These are phyloP conservation scores for Phyllostomus hastatus DNA, from an alignment of 2,113 vertebrate genomes.

Conservation along the genomic window DNA sequence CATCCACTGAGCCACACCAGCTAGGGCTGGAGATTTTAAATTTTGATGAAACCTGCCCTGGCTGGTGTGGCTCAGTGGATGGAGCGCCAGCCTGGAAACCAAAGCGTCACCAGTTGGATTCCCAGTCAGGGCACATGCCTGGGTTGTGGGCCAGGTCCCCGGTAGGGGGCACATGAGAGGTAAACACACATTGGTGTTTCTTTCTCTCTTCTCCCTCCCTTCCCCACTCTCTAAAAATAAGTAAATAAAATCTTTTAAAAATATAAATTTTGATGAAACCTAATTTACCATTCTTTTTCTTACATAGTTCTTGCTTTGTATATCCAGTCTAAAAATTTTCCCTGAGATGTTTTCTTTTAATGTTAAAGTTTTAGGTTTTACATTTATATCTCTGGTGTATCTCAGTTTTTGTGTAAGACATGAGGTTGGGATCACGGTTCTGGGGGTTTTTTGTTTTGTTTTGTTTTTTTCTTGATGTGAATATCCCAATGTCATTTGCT, in stretches of 20 bases:
- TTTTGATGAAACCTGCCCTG: neutral
- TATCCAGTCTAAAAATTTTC: neutral
- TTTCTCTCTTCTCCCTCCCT: too few species aligned
- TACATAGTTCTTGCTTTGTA: neutral
- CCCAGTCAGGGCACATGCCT: too few species aligned
- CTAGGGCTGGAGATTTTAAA: too few species aligned
- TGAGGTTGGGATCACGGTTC: neutral
- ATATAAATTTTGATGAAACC: neutral
- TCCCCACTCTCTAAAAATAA: too few species aligned
- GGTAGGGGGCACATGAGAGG: too few species aligned
- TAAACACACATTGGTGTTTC: too few species aligned
- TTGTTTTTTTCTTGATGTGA: neutral
- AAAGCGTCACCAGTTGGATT: too few species aligned
- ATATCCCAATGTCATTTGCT: neutral
- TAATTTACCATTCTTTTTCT: neutral
- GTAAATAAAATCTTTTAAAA: too few species aligned
- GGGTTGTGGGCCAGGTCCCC: too few species aligned
- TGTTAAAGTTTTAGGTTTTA: neutral
- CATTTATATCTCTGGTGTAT: neutral
- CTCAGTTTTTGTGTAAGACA: neutral
- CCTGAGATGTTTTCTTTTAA: neutral
- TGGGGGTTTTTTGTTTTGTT: neutral
- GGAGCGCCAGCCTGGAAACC: too few species aligned
- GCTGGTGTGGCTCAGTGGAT: too few species aligned
- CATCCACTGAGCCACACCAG: too few species aligned